Conservation (phyloP, 2,113 vertebrate species). For the Pluvianellus socialis region DNA sequence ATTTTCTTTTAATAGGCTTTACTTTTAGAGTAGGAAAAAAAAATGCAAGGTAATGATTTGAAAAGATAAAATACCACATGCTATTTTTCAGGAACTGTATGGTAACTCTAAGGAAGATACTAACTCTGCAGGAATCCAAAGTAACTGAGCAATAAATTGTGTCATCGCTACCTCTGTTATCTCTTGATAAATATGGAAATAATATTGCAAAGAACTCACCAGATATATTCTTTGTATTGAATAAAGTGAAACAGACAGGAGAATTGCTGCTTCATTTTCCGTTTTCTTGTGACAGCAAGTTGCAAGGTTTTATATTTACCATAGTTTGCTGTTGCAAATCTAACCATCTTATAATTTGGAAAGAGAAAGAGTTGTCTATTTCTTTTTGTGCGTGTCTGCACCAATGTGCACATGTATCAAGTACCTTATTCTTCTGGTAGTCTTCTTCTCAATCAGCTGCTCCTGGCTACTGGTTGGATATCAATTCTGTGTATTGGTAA, state of each 20-base stretch:
- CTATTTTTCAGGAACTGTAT: not conserved
- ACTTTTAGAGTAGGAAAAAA: not conserved
- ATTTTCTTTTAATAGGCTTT: not conserved
- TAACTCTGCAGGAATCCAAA: not conserved
- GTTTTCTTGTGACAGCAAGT: not conserved
- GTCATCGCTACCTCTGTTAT: not conserved
- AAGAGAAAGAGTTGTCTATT: not conserved
- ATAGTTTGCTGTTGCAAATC: not conserved
- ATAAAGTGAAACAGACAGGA: not conserved
- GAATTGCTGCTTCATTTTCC: not conserved
- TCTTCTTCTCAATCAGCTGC: not conserved
- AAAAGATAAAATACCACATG: not conserved
- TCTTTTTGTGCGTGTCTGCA: not conserved
- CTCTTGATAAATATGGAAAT: not conserved
- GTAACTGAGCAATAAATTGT: not conserved
- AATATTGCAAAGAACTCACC: not conserved
- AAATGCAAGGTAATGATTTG: not conserved
- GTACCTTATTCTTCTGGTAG: not conserved
- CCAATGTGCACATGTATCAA: rapidly evolving
- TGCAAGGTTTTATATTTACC: not conserved
- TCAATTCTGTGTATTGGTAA: not conserved
- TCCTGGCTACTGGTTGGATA: not conserved
- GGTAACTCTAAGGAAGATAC: not conserved
- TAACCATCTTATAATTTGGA: not conserved
- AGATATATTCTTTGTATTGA: not conserved